phyloP scores from a whole-genome alignment of 2,888 invertebrate species.

The Eumacrocentrus americanus region DNA sequence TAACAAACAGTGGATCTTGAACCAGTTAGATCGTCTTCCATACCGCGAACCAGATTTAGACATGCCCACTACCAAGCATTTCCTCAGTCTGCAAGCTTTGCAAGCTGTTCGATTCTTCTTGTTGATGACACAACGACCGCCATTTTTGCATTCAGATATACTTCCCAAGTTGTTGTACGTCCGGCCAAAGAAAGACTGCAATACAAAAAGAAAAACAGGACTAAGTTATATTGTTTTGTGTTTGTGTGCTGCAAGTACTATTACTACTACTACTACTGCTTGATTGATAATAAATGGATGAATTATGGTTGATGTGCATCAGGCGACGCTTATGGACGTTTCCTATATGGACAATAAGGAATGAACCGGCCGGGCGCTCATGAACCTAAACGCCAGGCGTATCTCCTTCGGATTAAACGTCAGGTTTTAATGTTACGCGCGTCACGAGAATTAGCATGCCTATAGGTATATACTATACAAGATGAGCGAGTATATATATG shows the following conservation, averaged over 20 bases:
- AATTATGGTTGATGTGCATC: neutral
- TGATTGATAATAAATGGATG: slow-evolving; percentile 12
- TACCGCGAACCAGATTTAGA: slow-evolving; percentile 90
- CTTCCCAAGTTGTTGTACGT: slow-evolving; percentile 90
- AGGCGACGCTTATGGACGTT: neutral
- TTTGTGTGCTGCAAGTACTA: no score
- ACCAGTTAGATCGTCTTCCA: slow-evolving; percentile 90
- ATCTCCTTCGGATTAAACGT: slow-evolving; percentile 49
- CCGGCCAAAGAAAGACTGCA: slow-evolving; percentile 90
- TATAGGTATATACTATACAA: slow-evolving; percentile 32
- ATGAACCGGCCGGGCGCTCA: slow-evolving; percentile 5
- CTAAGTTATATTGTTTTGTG: no score
- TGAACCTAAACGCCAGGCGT: slow-evolving; percentile 24
- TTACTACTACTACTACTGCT: no score
- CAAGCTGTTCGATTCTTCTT: slow-evolving; percentile 92
- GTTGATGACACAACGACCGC: slow-evolving; percentile 88
- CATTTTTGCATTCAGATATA: slow-evolving; percentile 91
- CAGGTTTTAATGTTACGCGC: slow-evolving; percentile 53
- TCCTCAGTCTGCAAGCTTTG: slow-evolving; percentile 86
- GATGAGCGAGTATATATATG: neutral
- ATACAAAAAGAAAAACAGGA: no score
- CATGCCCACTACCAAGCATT: slow-evolving; percentile 89
- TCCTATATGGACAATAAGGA: neutral
- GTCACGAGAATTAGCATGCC: slow-evolving; percentile 54
- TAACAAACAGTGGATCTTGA: slow-evolving; percentile 88